Conservation (phyloP, 2,797 vertebrate genomes). For the Holocentrus rufus region DNA sequence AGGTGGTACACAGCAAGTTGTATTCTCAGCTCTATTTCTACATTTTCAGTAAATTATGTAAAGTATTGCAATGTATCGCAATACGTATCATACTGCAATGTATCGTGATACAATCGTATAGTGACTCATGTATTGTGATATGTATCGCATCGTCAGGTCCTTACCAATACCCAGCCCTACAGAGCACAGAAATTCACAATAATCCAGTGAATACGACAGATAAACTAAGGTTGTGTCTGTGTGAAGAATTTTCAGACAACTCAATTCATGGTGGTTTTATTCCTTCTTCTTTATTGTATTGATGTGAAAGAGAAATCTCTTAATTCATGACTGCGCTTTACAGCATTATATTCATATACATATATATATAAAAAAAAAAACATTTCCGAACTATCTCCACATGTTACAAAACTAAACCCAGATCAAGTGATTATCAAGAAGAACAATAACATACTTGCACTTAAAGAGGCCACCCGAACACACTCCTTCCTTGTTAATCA, state of each 20-base stretch:
- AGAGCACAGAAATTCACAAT: too few species aligned
- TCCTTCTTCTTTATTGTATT: constrained; percentile 73
- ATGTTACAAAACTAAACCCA: constrained; percentile 80
- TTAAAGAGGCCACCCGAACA: constrained; percentile 78
- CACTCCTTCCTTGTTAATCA: constrained; percentile 62
- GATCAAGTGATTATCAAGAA: constrained; percentile 75
- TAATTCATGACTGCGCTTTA: constrained; percentile 80
- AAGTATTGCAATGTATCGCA: too few species aligned
- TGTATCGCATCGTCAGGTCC: too few species aligned
- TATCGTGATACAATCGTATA: too few species aligned
- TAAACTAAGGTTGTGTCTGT: neutral
- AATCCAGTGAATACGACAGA: neutral
- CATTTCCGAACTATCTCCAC: constrained; percentile 75
- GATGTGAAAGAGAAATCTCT: constrained; percentile 81
- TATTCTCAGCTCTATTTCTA: too few species aligned
- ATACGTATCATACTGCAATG: too few species aligned
- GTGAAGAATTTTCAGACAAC: constrained; percentile 7
- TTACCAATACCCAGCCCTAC: too few species aligned
- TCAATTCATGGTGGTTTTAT: constrained; percentile 64
- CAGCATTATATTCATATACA: constrained; percentile 81
- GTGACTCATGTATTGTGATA: too few species aligned
- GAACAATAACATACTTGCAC: constrained; percentile 77
- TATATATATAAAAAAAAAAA: constrained; percentile 77
- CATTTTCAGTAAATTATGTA: too few species aligned
- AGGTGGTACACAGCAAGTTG: too few species aligned